These are phyloP conservation scores for Yasuhikotakia modesta DNA, from an alignment of 2,797 vertebrate genomes.

Conservation along the genomic window DNA sequence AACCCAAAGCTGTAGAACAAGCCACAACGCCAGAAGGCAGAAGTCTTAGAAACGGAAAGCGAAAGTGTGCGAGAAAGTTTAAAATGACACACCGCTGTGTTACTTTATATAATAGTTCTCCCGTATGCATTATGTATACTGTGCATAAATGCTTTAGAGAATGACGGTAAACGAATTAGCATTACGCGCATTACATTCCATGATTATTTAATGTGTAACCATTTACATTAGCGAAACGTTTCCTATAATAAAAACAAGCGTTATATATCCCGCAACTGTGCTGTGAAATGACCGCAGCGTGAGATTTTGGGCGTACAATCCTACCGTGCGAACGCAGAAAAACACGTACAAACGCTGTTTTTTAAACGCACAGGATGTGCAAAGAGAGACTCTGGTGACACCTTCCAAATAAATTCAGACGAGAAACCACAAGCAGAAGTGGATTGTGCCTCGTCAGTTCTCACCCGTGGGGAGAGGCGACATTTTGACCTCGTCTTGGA, in stretches of 20 bases:
- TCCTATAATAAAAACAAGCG: too few relatives aligned
- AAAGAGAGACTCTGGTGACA: neutral
- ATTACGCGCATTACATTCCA: too few relatives aligned
- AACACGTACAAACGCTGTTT: neutral
- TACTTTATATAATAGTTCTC: neutral
- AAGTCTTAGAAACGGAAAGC: neutral
- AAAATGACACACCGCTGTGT: neutral
- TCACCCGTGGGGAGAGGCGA: neutral
- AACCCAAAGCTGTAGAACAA: too few relatives aligned
- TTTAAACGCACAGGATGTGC: neutral
- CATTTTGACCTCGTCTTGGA: constrained; percentile 48
- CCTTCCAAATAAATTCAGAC: neutral
- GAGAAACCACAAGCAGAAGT: neutral
- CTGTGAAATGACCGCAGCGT: too few relatives aligned
- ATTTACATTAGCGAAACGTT: too few relatives aligned
- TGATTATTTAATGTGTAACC: too few relatives aligned
- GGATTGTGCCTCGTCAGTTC: neutral
- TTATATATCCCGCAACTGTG: too few relatives aligned
- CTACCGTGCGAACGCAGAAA: too few relatives aligned
- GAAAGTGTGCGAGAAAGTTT: neutral
- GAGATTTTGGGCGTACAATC: too few relatives aligned
- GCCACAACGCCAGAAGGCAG: neutral
- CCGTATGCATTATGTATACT: too few relatives aligned
- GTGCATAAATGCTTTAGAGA: too few relatives aligned
- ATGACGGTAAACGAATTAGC: too few relatives aligned